A percentile compares a stretch with the other conserved stretches of the same genome.
Evolutionary conservation across 1,140 invertebrate species (phyloP).

Genomic region (Glossosoma conforme): DNA sequence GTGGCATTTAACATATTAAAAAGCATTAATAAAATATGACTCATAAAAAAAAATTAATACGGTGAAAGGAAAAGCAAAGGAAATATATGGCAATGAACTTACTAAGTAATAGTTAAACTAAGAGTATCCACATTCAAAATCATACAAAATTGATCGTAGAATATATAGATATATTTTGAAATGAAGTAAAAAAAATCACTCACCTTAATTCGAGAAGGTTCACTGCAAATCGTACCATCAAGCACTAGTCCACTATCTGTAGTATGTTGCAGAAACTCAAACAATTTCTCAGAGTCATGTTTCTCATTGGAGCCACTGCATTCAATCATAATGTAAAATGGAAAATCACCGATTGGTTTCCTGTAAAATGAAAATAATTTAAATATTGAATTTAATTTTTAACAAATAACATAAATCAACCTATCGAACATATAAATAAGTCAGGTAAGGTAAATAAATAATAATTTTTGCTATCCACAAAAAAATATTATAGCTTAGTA

Average conservation of each 20-base stretch:
- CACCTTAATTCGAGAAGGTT: conserved; percentile 73
- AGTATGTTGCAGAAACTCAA: conserved; percentile 67
- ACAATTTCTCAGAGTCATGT: conserved; percentile 87
- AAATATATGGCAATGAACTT: too few relatives aligned
- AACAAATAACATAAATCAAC: too few relatives aligned
- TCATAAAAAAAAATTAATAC: neutral
- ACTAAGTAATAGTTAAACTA: too few relatives aligned
- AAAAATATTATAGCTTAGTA: neutral
- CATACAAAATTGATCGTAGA: too few relatives aligned
- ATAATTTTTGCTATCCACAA: neutral
- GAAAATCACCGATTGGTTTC: conserved; percentile 59
- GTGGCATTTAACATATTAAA: conserved; percentile 1
- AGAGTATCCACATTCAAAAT: too few relatives aligned
- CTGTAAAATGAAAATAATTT: conserved; percentile 38
- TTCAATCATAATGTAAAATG: conserved; percentile 91
- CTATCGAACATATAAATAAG: too few relatives aligned
- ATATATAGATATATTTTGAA: too few relatives aligned
- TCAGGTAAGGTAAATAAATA: neutral
- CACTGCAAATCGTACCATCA: conserved; percentile 81
- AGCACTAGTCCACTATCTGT: conserved; percentile 65
- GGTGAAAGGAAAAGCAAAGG: neutral
- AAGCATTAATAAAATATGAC: neutral
- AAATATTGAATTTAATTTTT: too few relatives aligned
- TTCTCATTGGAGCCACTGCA: conserved; percentile 75
- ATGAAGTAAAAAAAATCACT: conserved; percentile 1